Evolutionary conservation across 1,140 invertebrate genomes (phyloP), one percentile per base, ranked within the genome.

Genomic region (Temnothorax curvispinosus): DNA sequence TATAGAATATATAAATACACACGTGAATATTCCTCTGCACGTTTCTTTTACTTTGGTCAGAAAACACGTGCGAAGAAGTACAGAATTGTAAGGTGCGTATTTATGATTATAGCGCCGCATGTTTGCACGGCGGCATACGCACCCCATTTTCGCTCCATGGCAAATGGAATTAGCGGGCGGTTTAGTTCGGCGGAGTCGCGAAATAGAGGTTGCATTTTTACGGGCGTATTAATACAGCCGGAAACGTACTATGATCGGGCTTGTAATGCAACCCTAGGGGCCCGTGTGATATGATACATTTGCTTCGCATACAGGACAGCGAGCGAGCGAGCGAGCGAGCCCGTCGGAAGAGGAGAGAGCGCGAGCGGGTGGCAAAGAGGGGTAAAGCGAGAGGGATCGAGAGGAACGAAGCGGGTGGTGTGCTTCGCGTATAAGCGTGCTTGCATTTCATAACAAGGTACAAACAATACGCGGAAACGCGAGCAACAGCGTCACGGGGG

Each of bases 191-290:
- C 52, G 71, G 85, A 77, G 84, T 86, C 69, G 89, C 87, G 91
- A 91, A 91, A 93, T 88, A 91, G 90, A 86, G 86, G 86, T 87
- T 89, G 92, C 88, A 93, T 93, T 94, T 94, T 94, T 93, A 89
- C 90, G 82, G 87, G 44, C 87, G 90, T 91, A 93, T 93, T 93
- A 94, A 93, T 94, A 94, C 87, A 76, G 86, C 78, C 88, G 91
- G 91, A 93, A 94, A 93, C 92, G 86, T 88, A 92, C 92, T 91
- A 92, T 91, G 92, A 94, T 94, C 93, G 93, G 91, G 88, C 87
- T 92, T 92, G 92, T 94, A 94, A 94, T 94, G 93, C 93, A 93
- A 71, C 93, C 93, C 93, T 94, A 47, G 93, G 93, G 93, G 93
- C 90, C 91, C 75, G 92, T 92, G 92, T 88, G 89, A 90, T 92